Conservation (phyloP, 2,888 invertebrate genomes). For the Drosophila macrothrix region DNA sequence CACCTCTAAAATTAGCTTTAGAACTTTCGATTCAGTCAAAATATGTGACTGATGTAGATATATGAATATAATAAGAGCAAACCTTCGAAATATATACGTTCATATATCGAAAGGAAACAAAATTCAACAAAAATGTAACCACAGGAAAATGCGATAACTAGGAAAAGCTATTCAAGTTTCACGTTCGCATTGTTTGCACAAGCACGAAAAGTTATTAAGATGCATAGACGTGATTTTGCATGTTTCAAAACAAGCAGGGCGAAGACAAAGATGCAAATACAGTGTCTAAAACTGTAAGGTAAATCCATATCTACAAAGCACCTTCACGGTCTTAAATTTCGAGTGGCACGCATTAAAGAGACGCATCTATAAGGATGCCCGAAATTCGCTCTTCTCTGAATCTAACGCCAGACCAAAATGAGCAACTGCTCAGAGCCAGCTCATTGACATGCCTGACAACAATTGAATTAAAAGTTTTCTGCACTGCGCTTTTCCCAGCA, state of each 20-base stretch:
- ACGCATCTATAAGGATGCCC: not conserved
- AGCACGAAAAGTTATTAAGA: constrained; percentile 78
- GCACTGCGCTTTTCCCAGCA: constrained; percentile 21
- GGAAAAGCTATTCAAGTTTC: constrained; percentile 71
- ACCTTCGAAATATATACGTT: not conserved
- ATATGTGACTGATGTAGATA: constrained; percentile 46
- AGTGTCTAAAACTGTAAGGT: not conserved
- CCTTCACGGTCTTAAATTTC: constrained; percentile 57
- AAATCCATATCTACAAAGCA: constrained; percentile 19
- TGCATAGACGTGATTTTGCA: constrained; percentile 75
- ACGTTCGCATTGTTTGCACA: constrained; percentile 74
- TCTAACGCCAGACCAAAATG: not conserved
- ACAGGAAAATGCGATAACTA: constrained; percentile 48
- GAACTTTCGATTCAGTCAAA: constrained; percentile 37
- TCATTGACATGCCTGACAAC: constrained; percentile 76
- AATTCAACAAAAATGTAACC: constrained; percentile 17
- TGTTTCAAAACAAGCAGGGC: constrained; percentile 55
- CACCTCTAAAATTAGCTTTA: constrained; percentile 14
- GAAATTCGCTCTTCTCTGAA: not conserved
- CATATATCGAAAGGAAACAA: not conserved
- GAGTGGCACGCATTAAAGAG: constrained; percentile 8
- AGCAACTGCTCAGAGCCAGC: constrained; percentile 12
- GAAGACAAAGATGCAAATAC: constrained; percentile 16
- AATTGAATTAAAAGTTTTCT: constrained; percentile 78
- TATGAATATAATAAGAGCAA: constrained; percentile 52